Evolutionary conservation across 2,888 invertebrate species (phyloP), one percentile per base, ranked within the genome.

Genomic region (Dimorphilus gyrociliatus): DNA sequence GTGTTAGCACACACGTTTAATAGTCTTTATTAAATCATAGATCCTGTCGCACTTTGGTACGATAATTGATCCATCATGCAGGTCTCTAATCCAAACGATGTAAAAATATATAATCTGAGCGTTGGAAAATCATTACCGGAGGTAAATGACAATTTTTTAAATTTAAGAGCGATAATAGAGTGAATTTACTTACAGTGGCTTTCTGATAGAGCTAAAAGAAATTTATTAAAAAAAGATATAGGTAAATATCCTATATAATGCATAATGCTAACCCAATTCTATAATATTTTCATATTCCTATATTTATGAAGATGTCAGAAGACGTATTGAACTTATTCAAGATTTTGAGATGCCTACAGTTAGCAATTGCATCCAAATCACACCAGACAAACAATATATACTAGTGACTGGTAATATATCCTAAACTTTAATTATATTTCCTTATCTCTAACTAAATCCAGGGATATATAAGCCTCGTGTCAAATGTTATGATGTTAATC

Each of bases 331-430:
- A 64, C 73, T 97, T 24, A 82, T 99, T 42, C 97, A 99, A 65
- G 97, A 97, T 56, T 97, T 99, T 70, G 85, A 90, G 47, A 97
- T 97, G 97, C 94, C 97, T 16, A 84, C 77, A 28, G 72, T 94
- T 1, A 86, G 88, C 53, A 78, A 77, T 13, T 74, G 74, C 30
- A 70, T 99, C 16, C 71, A 74, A 50, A 72, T 84, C 40, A 81
- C 92, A 6, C 76, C 72, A 45, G 92, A 99, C 69, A 81, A 82
- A 13, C 79, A 90, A 42, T 90, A 81, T 54, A 75, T 97, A 38
- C 68, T 90, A 54, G 81, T 81, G 2, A 78, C 90, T 19, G 94
- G 94, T 60, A 39, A 24, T 16, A 25, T 6, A 5, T 8, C 14
- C 19, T 3, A n/a, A 6, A 23, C 32, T 19, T 3, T 18, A 25